Conservation (phyloP, 2,797 vertebrate genomes). For the Eupleurogrammus muticus region DNA sequence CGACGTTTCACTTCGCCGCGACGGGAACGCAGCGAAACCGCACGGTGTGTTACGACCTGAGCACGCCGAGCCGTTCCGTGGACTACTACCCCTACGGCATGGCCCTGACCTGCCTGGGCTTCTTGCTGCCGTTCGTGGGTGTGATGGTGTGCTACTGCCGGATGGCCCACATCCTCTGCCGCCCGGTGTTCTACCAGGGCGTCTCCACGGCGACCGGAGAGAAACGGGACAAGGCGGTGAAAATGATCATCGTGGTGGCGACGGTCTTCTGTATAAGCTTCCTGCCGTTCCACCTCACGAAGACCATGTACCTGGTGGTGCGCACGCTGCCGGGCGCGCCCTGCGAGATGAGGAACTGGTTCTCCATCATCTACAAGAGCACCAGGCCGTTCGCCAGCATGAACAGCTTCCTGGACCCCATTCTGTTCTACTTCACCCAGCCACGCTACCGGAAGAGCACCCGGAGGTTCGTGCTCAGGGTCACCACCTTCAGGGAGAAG, state of each 20-base stretch:
- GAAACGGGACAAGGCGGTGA: conserved; percentile 89
- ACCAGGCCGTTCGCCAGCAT: conserved; percentile 95
- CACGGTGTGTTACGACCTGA: conserved; percentile 96
- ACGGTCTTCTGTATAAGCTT: conserved; percentile 93
- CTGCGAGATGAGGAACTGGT: conserved; percentile 86
- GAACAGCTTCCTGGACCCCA: conserved; percentile 96
- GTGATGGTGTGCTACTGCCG: conserved; percentile 91
- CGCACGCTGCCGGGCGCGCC: conserved; percentile 78
- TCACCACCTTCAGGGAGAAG: conserved; percentile 85
- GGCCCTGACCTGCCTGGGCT: conserved; percentile 90
- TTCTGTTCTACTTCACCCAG: conserved; percentile 96
- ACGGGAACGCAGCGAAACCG: conserved; percentile 93
- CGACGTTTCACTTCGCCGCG: conserved; percentile 91
- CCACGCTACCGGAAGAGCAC: conserved; percentile 89
- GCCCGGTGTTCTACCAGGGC: conserved; percentile 56
- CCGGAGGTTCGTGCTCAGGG: conserved; percentile 82
- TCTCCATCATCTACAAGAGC: conserved; percentile 93
- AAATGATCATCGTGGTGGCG: conserved; percentile 91
- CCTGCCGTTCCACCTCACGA: conserved; percentile 95
- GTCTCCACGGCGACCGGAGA: conserved; percentile 76
- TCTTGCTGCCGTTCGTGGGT: conserved; percentile 89
- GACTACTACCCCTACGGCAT: conserved; percentile 95
- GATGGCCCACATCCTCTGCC: conserved; percentile 90
- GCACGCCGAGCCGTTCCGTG: conserved; percentile 80
- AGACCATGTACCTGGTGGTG: conserved; percentile 91